A percentile compares a stretch with the other conserved stretches of the same genome.
Evolutionary conservation across 2,797 vertebrate genomes (phyloP).

Genomic region (Syngnathus acus): DNA sequence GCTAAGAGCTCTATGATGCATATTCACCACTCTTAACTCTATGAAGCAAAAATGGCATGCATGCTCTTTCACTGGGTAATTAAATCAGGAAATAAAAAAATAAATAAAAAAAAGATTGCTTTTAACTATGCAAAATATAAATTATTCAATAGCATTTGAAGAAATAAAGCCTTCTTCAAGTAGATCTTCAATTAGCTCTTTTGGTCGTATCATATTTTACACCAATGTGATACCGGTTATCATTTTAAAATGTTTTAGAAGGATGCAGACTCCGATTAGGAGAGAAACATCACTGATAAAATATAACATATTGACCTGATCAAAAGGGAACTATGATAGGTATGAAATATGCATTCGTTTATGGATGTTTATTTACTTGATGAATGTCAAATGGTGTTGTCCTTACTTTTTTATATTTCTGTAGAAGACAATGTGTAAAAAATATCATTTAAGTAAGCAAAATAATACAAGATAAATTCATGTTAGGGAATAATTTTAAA

Average conservation of each 20-base stretch:
- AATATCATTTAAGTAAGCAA: too few relatives aligned
- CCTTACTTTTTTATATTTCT: background rate
- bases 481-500: too few relatives aligned
- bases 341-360: background rate
- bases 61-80: background rate
- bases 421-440: background rate
- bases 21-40: slow-evolving; percentile 17
- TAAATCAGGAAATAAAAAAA: background rate
- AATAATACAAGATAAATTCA: background rate
- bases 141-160: background rate
- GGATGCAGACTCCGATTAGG: background rate
- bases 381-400: background rate
- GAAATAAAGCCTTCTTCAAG: too few relatives aligned
- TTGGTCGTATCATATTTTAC: background rate
- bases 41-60: background rate
- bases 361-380: too few relatives aligned
- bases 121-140: background rate
- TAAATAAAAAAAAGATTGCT: background rate
- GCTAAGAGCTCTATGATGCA: slow-evolving; percentile 15
- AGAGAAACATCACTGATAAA: background rate
- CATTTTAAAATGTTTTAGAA: background rate
- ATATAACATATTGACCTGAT: background rate
- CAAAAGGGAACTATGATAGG: background rate
- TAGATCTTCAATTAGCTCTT: background rate
- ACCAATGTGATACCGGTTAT: background rate